Evolutionary conservation across 2,888 invertebrate genomes (phyloP), one percentile per base, ranked within the genome.

Genomic region (Drosophila vallismaia): DNA sequence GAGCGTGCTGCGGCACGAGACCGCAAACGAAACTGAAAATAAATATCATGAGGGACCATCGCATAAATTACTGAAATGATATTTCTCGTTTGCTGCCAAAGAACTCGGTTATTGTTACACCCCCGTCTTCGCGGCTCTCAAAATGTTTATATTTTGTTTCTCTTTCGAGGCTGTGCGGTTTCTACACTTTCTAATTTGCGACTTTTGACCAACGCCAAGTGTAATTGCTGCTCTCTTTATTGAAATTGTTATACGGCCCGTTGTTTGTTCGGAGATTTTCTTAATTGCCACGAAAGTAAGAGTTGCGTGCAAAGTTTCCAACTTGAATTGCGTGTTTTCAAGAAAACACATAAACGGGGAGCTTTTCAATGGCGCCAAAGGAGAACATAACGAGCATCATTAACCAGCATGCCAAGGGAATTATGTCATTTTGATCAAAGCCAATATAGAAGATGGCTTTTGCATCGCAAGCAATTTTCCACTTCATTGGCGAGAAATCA

Each of bases 111-210:
- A 64, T 36, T 64, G 66, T 66, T 64, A 52, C 52, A 52, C 62
- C 63, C 62, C 63, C 64, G 64, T 51, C 66, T 10, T 10, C 44
- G 42, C 8, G 29, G 3, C 42, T 42, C 14, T 12, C 14, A 14
- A 10, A 19, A 24, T 19, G 10, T 4, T 10, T 44, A 10, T 44
- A 10, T 24, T 44, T 10, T 45, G 33, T 40, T 29, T 46, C 31
- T 66, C 38, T 38, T 8, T 10, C 40, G 42, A 36, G n/a, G 36
- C n/a, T 14, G 29, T 64, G 67, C 50, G 62, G 57, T 59, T 71
- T 55, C 57, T 38, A 69, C 80, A 86, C 84, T 81, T 80, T 80
- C 80, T 83, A 80, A 72, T 78, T 82, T 74, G 45, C 63, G 68
- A 55, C 56, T 80, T 79, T 40, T 62, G 66, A 56, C 56, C 60